These are phyloP conservation scores for Listronotus oregonensis DNA, from an alignment of 1,140 invertebrate species.

Conservation along the genomic window DNA sequence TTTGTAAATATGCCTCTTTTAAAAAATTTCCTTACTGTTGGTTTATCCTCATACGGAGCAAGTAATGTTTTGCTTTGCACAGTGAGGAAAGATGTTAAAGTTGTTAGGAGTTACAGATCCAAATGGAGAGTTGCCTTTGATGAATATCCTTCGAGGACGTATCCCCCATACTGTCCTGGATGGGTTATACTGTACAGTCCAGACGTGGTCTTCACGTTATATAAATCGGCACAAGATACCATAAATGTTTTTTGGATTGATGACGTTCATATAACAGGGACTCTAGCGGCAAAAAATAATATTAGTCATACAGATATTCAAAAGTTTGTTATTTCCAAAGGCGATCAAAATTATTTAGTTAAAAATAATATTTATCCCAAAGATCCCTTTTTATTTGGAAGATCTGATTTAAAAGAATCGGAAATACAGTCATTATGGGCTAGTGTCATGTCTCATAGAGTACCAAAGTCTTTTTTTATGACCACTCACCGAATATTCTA, in stretches of 20 bases:
- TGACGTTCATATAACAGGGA: slow-evolving; percentile 81
- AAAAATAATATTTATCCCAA: slow-evolving; percentile 20
- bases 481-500: no score
- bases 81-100: slow-evolving; percentile 56
- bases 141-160: slow-evolving; percentile 69
- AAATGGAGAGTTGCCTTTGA: slow-evolving; percentile 78
- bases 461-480: slow-evolving; percentile 30
- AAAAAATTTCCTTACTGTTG: slow-evolving; percentile 64
- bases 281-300: slow-evolving; percentile 66
- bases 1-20: slow-evolving; percentile 74
- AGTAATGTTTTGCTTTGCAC: slow-evolving; percentile 66
- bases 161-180: slow-evolving; percentile 72
- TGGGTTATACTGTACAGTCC: slow-evolving; percentile 76
- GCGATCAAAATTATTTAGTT: slow-evolving; percentile 26
- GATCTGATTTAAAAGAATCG: slow-evolving; percentile 40
- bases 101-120: slow-evolving; percentile 68
- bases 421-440: slow-evolving; percentile 46
- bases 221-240: slow-evolving; percentile 64
- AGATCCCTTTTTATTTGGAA: slow-evolving; percentile 45
- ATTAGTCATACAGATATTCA: slow-evolving; percentile 60
- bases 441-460: slow-evolving; percentile 27
- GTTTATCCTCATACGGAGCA: slow-evolving; percentile 64
- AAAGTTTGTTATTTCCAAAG: slow-evolving; percentile 46
- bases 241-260: slow-evolving; percentile 83
- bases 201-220: slow-evolving; percentile 70